Percentiles rank a stretch among this genome's conserved stretches.
These are phyloP conservation scores for Tinea pellionella DNA, from an alignment of 2,888 invertebrate genomes.

Conservation along the genomic window DNA sequence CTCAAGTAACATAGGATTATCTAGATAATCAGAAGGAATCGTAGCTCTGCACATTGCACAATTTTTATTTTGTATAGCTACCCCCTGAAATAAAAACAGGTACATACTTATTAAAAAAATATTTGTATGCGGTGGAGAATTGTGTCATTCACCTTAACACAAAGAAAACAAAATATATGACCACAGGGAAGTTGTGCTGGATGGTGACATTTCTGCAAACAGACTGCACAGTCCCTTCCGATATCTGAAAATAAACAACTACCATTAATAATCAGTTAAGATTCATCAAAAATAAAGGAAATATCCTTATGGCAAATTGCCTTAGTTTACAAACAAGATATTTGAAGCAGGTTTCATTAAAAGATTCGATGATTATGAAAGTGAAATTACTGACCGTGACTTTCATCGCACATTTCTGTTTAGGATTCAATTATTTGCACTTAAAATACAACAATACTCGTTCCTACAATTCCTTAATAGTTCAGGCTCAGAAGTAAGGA, in stretches of 20 bases:
- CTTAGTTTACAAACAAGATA: no score
- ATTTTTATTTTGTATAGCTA: constrained; percentile 84
- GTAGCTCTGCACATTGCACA: constrained; percentile 95
- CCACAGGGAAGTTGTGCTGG: constrained; percentile 94
- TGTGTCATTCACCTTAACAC: constrained; percentile 76
- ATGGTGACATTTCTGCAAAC: constrained; percentile 89
- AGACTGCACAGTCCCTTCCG: constrained; percentile 87
- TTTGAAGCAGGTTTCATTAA: no score
- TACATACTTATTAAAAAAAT: neutral
- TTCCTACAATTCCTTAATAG: no score
- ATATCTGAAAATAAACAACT: constrained; percentile 20
- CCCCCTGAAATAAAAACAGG: constrained; percentile 67
- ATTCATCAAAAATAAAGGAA: neutral
- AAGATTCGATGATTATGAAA: no score
- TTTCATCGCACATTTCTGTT: no score
- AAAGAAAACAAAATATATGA: constrained; percentile 96
- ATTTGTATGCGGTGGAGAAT: neutral
- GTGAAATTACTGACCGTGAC: no score
- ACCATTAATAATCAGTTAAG: neutral
- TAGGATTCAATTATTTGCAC: no score
- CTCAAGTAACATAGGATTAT: constrained; percentile 83
- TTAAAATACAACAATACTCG: no score
- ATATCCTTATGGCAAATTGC: no score
- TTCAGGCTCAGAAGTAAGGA: no score
- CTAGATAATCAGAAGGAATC: constrained; percentile 89